These are phyloP conservation scores for Enteromius afrohamiltoni DNA, from an alignment of 2,797 vertebrate species.

Conservation along the genomic window DNA sequence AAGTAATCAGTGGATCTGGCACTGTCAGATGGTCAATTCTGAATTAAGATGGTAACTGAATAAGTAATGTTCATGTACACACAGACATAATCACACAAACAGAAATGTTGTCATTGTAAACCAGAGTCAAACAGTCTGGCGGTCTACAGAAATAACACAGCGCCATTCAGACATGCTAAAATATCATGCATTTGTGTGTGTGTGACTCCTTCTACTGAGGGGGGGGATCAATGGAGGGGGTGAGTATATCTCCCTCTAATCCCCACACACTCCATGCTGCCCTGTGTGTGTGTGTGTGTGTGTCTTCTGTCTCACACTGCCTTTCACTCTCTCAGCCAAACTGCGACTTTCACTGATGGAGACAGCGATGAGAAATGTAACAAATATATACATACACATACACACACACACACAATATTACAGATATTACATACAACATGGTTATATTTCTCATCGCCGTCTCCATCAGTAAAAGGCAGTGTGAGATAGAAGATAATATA, in stretches of 20 bases:
- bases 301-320: slow-evolving; percentile 49
- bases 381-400: too few species aligned
- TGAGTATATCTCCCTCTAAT: slow-evolving; percentile 54
- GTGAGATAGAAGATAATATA: slow-evolving; percentile 35
- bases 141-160: slow-evolving; percentile 13
- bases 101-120: slow-evolving; percentile 27
- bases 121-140: slow-evolving; percentile 18
- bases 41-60: slow-evolving; percentile 24
- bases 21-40: slow-evolving; percentile 38
- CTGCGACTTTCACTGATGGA: slow-evolving; percentile 63
- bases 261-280: slow-evolving; percentile 47
- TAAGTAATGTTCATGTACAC: slow-evolving; percentile 29
- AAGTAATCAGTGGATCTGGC: slow-evolving; percentile 26
- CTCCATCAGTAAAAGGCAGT: too few species aligned
- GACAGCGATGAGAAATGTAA: not conserved
- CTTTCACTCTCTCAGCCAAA: slow-evolving; percentile 61
- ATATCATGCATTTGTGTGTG: slow-evolving; percentile 5
- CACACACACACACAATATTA: not conserved
- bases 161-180: slow-evolving; percentile 5
- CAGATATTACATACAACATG: not conserved
- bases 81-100: slow-evolving; percentile 37
- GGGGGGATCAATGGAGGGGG: slow-evolving; percentile 55
- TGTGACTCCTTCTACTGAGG: slow-evolving; percentile 50
- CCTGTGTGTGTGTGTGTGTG: slow-evolving; percentile 50
- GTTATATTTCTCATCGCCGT: not conserved